Conservation (phyloP, 2,888 invertebrate genomes). For the Thecophora atra region DNA sequence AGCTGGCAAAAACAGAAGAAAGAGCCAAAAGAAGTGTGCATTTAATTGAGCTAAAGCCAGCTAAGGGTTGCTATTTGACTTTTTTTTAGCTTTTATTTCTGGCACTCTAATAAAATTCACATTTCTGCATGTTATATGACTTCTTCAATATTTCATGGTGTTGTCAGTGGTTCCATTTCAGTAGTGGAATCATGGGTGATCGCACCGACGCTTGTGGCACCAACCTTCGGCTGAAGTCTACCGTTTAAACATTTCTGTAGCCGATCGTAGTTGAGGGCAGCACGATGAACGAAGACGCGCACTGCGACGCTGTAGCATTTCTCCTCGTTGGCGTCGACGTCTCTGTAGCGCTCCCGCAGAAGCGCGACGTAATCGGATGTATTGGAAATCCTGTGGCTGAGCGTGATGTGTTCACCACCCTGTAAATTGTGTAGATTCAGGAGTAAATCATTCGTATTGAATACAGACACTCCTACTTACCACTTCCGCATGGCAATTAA, state of each 20-base stretch:
- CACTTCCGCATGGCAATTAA: slow-evolving; percentile 54
- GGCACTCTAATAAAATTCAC: no score
- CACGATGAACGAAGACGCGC: slow-evolving; percentile 52
- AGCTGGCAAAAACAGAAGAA: neutral
- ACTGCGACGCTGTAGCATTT: slow-evolving; percentile 53
- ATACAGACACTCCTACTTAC: slow-evolving; percentile 48
- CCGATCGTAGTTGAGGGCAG: slow-evolving; percentile 54
- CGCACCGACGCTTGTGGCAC: no score
- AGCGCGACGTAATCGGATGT: slow-evolving; percentile 53
- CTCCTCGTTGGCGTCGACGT: slow-evolving; percentile 53
- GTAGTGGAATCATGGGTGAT: no score
- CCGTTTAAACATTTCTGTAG: slow-evolving; percentile 57
- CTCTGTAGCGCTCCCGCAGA: slow-evolving; percentile 55
- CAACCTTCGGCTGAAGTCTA: slow-evolving; percentile 39
- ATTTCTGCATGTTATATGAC: no score
- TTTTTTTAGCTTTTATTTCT: no score
- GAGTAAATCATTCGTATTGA: neutral
- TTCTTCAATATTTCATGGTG: no score
- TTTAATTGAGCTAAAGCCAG: slow-evolving; percentile 6
- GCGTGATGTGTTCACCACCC: slow-evolving; percentile 57
- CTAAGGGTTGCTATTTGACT: neutral
- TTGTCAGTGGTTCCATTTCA: no score
- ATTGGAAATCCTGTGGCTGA: slow-evolving; percentile 57
- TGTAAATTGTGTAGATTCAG: slow-evolving; percentile 30
- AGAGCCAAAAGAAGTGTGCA: neutral